phyloP scores from a whole-genome alignment of 2,888 invertebrate genomes.

The Beris morrisii region DNA sequence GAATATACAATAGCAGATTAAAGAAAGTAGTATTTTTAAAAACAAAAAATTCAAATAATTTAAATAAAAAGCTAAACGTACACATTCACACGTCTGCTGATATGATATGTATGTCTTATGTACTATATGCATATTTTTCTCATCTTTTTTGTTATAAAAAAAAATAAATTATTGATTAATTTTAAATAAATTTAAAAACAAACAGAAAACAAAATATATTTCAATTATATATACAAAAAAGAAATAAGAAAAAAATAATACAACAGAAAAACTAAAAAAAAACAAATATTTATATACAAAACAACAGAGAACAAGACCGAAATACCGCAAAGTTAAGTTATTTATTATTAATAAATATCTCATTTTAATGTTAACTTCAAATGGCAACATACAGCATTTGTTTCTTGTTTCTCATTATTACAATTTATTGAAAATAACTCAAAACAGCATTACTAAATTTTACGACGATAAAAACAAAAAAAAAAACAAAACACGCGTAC shows the following conservation, averaged over 20 bases:
- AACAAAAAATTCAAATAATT: background rate
- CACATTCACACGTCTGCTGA: slow-evolving; percentile 10
- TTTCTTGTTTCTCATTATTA: too few species aligned
- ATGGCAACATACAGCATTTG: too few species aligned
- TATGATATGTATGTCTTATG: slow-evolving; percentile 10
- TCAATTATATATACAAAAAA: slow-evolving; percentile 27
- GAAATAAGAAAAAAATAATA: slow-evolving; percentile 30
- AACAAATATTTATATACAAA: too few species aligned
- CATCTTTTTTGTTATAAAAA: slow-evolving; percentile 19
- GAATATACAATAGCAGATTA: slow-evolving; percentile 12
- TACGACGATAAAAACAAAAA: too few species aligned
- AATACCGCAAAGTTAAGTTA: too few species aligned
- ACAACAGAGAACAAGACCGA: too few species aligned
- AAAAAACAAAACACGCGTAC: too few species aligned
- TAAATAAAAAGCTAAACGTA: slow-evolving; percentile 11
- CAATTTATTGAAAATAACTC: too few species aligned
- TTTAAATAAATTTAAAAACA: background rate
- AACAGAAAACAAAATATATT: slow-evolving; percentile 18
- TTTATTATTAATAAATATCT: too few species aligned
- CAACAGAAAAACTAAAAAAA: too few species aligned
- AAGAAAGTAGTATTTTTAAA: background rate
- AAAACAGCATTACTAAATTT: too few species aligned
- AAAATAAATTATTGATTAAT: slow-evolving; percentile 29
- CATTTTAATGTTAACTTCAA: too few species aligned
- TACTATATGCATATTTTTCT: slow-evolving; percentile 10